phyloP scores from a whole-genome alignment of 2,888 invertebrate species.

The Agrotis segetum region DNA sequence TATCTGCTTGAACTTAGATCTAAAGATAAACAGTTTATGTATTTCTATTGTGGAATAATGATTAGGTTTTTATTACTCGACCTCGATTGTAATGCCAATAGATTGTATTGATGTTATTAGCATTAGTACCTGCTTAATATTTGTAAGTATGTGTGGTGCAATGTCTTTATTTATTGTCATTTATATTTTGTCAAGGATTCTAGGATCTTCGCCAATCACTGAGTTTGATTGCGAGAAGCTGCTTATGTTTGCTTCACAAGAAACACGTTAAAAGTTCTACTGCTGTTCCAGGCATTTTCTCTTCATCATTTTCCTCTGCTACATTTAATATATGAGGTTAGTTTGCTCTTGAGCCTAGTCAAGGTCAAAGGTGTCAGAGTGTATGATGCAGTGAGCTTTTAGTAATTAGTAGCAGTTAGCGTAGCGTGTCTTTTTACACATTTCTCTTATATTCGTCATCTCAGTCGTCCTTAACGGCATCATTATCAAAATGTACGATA shows the following conservation, averaged over 20 bases:
- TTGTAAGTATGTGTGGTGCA: conserved; percentile 18
- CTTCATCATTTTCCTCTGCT: background rate
- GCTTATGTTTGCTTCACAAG: background rate
- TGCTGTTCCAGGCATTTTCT: background rate
- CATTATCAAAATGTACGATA: background rate
- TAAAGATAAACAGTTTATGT: conserved; percentile 47
- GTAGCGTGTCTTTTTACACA: background rate
- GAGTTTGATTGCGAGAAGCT: background rate
- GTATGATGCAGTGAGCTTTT: too few species aligned
- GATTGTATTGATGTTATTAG: conserved; percentile 46
- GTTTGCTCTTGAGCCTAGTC: too few species aligned
- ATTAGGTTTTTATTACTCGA: conserved; percentile 57
- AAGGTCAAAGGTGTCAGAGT: too few species aligned
- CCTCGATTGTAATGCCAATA: conserved; percentile 53
- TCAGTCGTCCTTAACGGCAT: background rate
- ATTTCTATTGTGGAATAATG: conserved; percentile 54
- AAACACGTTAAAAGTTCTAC: background rate
- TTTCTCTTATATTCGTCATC: too few species aligned
- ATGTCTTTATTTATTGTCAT: conserved; percentile 15
- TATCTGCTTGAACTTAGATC: conserved; percentile 53
- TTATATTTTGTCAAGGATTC: conserved; percentile 27
- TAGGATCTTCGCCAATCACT: background rate
- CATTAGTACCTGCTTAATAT: conserved; percentile 29
- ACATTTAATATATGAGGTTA: too few species aligned
- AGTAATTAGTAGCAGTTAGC: too few species aligned